Conservation (phyloP, 37 sponge, comb jelly and placozoan genomes). For the Halisarca cf. caerulea region DNA sequence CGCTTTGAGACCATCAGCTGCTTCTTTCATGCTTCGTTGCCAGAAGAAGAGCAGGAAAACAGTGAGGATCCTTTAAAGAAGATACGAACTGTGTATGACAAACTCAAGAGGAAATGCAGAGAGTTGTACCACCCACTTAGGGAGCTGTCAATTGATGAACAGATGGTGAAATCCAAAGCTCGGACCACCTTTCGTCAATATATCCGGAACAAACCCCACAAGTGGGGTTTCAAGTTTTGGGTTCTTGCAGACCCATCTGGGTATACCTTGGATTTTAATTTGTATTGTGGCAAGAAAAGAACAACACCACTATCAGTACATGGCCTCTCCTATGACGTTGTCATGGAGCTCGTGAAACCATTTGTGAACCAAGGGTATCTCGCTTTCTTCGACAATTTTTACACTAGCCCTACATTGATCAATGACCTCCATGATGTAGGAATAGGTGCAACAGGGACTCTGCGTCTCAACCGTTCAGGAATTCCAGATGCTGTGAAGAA, state of each 20-base stretch:
- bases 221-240: slow-evolving; percentile 31
- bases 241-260: background rate
- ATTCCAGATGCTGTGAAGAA: slow-evolving; percentile 5
- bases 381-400: slow-evolving; percentile 46
- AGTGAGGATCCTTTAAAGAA: background rate
- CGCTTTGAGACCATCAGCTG: background rate
- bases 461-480: slow-evolving; percentile 26
- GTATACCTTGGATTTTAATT: background rate
- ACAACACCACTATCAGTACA: background rate
- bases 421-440: background rate
- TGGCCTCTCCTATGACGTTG: background rate
- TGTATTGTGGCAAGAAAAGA: background rate
- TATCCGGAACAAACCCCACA: slow-evolving; percentile 46
- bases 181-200: slow-evolving; percentile 45
- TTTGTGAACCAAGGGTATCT: background rate
- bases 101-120: background rate
- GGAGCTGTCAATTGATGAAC: slow-evolving; percentile 47
- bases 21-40: background rate
- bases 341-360: background rate
- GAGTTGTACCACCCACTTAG: background rate
- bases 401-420: slow-evolving; percentile 46
- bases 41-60: background rate
- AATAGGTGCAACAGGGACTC: slow-evolving; percentile 53
- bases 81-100: background rate
- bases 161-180: slow-evolving; percentile 30